These are phyloP conservation scores for Xenotilapia caudafasciata DNA, from an alignment of 2,113 vertebrate species.

Conservation along the genomic window DNA sequence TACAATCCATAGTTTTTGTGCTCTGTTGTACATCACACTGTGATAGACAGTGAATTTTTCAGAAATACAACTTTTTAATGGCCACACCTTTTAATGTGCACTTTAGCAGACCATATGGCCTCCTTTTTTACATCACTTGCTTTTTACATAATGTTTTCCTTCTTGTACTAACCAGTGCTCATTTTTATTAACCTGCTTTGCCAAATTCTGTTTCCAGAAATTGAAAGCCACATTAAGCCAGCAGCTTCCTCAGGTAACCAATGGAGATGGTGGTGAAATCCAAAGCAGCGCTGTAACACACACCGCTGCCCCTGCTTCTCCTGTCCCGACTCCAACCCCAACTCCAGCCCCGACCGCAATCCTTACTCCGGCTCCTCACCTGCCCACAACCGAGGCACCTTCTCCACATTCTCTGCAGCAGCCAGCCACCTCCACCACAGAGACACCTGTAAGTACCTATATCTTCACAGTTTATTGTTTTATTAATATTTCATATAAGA, in stretches of 20 bases:
- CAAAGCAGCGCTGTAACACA: constrained; percentile 77
- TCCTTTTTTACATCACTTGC: background rate
- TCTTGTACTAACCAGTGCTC: background rate
- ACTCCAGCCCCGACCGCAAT: constrained; percentile 39
- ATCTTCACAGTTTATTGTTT: background rate
- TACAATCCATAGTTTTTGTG: background rate
- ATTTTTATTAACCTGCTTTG: background rate
- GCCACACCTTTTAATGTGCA: background rate
- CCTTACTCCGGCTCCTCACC: constrained; percentile 20
- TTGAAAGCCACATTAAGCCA: constrained; percentile 89
- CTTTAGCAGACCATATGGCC: background rate
- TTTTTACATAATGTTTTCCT: background rate
- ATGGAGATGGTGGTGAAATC: constrained; percentile 82
- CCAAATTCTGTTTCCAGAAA: constrained; percentile 71
- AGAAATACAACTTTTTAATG: background rate
- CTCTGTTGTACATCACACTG: background rate
- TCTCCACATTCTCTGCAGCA: constrained; percentile 89
- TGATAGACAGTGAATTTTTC: background rate
- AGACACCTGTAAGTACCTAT: constrained; percentile 83
- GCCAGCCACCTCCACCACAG: constrained; percentile 95
- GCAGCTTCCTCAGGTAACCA: constrained; percentile 93
- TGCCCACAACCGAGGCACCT: constrained; percentile 76
- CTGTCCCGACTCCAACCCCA: constrained; percentile 22
- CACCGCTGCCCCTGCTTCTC: constrained; percentile 57
- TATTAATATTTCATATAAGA: background rate